phyloP scores from a whole-genome alignment of 1,140 invertebrate species.

The Plutomurus gul region DNA sequence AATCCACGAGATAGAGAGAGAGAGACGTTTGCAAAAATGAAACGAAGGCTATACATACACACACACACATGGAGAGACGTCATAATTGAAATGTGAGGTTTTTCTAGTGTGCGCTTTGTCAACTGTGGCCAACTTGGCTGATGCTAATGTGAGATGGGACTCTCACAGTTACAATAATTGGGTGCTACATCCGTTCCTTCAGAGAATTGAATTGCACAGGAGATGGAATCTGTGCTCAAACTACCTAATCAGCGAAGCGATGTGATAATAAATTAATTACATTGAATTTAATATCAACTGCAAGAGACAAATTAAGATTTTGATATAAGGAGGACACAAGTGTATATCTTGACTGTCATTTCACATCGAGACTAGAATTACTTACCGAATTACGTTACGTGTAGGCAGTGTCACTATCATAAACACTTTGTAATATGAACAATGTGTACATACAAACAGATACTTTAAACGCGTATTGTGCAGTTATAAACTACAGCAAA shows the following conservation, averaged over 20 bases:
- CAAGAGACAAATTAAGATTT: conserved; percentile 4
- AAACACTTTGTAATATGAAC: too few species aligned
- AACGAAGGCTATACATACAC: too few species aligned
- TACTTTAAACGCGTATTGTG: not conserved
- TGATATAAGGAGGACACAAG: not conserved
- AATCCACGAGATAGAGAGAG: conserved; percentile 3
- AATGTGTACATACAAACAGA: too few species aligned
- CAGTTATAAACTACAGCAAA: not conserved
- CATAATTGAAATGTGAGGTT: too few species aligned
- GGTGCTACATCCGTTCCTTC: not conserved
- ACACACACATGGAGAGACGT: too few species aligned
- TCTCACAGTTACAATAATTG: not conserved
- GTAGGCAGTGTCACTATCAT: too few species aligned
- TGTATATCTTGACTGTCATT: not conserved
- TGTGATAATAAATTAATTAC: not conserved
- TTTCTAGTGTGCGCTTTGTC: too few species aligned
- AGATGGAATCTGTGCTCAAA: not conserved
- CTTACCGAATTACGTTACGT: conserved; percentile 26
- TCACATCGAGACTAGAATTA: not conserved
- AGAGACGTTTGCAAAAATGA: not conserved
- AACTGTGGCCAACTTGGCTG: too few species aligned
- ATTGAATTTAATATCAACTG: not conserved
- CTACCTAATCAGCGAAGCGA: not conserved
- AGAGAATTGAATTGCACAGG: not conserved
- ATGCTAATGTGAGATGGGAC: not conserved